Evolutionary conservation across 2,113 vertebrate species (phyloP).

Genomic region (Echinops telfairi): DNA sequence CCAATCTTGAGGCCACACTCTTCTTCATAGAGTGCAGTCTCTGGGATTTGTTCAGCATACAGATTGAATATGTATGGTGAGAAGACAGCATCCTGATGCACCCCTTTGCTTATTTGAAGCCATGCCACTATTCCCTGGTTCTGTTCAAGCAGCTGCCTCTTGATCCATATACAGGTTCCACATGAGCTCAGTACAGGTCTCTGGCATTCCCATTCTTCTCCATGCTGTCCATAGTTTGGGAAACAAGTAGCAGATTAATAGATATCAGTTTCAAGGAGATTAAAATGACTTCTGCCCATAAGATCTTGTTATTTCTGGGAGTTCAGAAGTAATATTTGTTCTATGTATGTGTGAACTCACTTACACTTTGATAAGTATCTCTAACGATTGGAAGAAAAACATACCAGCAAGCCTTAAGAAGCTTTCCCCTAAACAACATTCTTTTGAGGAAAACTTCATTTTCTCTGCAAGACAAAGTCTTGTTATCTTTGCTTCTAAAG

Average conservation of each 20-base stretch:
- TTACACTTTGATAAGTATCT: background rate
- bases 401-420: background rate
- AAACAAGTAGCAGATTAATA: background rate
- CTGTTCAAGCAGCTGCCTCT: no score
- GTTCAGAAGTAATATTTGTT: background rate
- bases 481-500: background rate
- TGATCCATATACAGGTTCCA: no score
- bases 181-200: no score
- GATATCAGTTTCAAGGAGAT: background rate
- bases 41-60: no score
- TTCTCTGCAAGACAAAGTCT: conserved; percentile 20
- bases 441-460: conserved; percentile 25
- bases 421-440: background rate
- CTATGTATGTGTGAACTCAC: background rate
- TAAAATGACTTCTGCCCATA: background rate
- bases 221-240: no score
- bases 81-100: no score
- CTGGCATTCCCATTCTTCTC: no score
- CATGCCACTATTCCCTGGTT: no score
- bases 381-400: background rate
- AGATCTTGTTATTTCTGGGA: background rate
- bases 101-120: no score
- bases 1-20: no score
- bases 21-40: no score
- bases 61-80: no score